Conservation (phyloP, 2,888 invertebrate genomes). For the Alloplasta piceator region DNA sequence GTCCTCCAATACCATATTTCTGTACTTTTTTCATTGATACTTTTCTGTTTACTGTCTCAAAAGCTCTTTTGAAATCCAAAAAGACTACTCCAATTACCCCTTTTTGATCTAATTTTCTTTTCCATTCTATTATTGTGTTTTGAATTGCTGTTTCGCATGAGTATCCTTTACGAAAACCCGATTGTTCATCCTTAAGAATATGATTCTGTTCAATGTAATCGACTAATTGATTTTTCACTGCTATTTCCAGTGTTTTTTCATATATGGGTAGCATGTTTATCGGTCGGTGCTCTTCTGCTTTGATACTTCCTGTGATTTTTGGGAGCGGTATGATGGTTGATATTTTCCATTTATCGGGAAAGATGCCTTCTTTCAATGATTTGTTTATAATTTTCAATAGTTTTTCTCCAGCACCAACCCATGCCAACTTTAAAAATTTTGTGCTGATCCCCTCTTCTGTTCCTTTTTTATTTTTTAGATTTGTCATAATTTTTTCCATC, state of each 20-base stretch:
- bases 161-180: too few relatives aligned
- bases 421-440: slow-evolving; percentile 1
- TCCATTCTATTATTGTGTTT: too few relatives aligned
- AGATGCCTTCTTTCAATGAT: slow-evolving; percentile 8
- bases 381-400: slow-evolving; percentile 29
- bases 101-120: too few relatives aligned
- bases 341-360: slow-evolving; percentile 21
- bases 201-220: not conserved
- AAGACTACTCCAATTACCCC: too few relatives aligned
- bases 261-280: slow-evolving; percentile 45
- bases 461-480: slow-evolving; percentile 18
- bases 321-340: slow-evolving; percentile 40
- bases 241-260: slow-evolving; percentile 34
- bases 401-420: not conserved
- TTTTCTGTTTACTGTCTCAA: too few relatives aligned
- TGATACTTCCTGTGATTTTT: slow-evolving; percentile 31
- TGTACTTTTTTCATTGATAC: too few relatives aligned
- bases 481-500: slow-evolving; percentile 18
- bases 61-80: too few relatives aligned
- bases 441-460: not conserved
- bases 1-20: too few relatives aligned
- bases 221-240: slow-evolving; percentile 5
- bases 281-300: slow-evolving; percentile 43
- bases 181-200: too few relatives aligned
- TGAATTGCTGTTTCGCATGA: not conserved